Evolutionary conservation across 2,797 vertebrate species (phyloP).

Genomic region (Coregonus ussuriensis): DNA sequence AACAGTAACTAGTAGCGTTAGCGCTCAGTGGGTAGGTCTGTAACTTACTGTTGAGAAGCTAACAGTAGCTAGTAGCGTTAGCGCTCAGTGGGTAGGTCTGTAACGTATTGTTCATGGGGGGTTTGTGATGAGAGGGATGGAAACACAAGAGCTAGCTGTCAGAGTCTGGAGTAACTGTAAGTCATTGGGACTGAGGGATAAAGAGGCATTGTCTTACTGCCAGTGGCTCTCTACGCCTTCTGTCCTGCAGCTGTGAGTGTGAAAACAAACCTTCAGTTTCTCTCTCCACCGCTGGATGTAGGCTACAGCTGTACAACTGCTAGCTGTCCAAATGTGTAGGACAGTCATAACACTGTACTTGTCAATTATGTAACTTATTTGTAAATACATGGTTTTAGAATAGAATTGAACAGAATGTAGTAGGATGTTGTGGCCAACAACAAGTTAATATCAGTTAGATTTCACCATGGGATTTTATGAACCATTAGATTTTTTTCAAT

Average conservation of each 20-base stretch:
- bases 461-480: neutral
- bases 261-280: constrained; percentile 77
- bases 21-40: too few species aligned
- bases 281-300: constrained; percentile 63
- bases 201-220: constrained; percentile 85
- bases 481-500: constrained; percentile 14
- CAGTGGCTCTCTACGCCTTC: constrained; percentile 72
- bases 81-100: constrained; percentile 41
- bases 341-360: too few species aligned
- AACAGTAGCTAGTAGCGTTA: neutral
- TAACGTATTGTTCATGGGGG: constrained; percentile 51
- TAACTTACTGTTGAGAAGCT: too few species aligned
- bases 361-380: too few species aligned
- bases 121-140: constrained; percentile 39
- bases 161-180: constrained; percentile 75
- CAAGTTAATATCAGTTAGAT: neutral
- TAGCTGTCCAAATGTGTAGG: too few species aligned
- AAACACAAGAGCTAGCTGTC: constrained; percentile 58
- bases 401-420: too few species aligned
- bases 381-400: too few species aligned
- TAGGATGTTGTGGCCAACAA: neutral
- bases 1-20: too few species aligned
- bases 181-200: constrained; percentile 68
- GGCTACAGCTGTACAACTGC: constrained; percentile 16
- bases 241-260: constrained; percentile 72